phyloP scores from a whole-genome alignment of 2,113 vertebrate genomes.

The Melanerpes formicivorus region DNA sequence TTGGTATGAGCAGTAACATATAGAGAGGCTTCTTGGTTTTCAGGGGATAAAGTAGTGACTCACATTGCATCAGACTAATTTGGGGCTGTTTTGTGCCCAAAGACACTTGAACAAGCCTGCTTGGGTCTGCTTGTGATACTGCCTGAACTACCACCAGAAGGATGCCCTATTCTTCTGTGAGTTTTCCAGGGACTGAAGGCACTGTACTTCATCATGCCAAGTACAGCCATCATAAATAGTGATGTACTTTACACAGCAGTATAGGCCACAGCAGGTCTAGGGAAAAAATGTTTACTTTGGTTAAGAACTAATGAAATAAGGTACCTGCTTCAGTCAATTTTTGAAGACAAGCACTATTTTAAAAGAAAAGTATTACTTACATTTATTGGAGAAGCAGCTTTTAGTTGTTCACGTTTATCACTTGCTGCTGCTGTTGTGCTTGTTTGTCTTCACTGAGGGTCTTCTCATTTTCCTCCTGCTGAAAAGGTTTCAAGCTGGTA shows the following conservation, averaged over 20 bases:
- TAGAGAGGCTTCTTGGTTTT: neutral
- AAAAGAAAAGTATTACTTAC: neutral
- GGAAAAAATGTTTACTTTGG: neutral
- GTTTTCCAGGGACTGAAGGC: neutral
- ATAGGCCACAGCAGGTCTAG: neutral
- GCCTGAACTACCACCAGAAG: neutral
- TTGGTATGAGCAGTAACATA: neutral
- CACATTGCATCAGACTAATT: neutral
- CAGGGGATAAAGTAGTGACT: neutral
- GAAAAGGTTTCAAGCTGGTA: neutral
- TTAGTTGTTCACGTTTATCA: neutral
- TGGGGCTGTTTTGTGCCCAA: neutral
- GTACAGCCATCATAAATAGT: neutral
- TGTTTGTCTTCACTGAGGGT: neutral
- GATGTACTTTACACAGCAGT: neutral
- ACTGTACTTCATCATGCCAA: neutral
- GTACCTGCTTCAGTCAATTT: neutral
- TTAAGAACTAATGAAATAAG: neutral
- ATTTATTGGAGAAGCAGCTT: neutral
- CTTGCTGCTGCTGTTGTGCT: neutral
- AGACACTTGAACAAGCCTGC: neutral
- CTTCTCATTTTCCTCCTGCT: neutral
- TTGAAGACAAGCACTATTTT: neutral
- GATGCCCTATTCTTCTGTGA: rapidly evolving
- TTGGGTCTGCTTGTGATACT: neutral